phyloP scores from a whole-genome alignment of 2,113 vertebrate genomes.

The Columbina picui region DNA sequence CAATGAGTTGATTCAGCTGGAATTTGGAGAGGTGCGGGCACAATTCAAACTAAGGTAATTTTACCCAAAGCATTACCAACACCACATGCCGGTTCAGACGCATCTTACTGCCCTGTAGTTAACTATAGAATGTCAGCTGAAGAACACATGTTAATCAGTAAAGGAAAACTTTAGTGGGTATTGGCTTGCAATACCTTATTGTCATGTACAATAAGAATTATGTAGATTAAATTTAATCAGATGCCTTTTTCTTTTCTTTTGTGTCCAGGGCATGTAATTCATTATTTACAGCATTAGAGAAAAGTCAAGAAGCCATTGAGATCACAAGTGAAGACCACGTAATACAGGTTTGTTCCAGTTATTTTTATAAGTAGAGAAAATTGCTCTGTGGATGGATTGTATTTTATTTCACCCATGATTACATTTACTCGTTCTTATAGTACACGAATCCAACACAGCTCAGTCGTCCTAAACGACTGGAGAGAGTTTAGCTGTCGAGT shows the following conservation, averaged over 20 bases:
- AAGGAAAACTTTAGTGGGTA: neutral
- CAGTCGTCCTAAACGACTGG: neutral
- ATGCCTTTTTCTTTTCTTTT: neutral
- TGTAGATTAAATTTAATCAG: neutral
- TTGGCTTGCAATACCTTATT: neutral
- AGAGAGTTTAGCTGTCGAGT: neutral
- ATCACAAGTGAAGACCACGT: slow-evolving; percentile 96
- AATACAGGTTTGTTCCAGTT: slow-evolving; percentile 87
- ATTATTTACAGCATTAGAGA: slow-evolving; percentile 94
- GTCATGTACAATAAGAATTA: neutral
- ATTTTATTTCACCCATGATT: neutral
- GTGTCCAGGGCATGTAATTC: slow-evolving; percentile 90
- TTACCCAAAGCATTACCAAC: neutral
- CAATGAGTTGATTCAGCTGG: slow-evolving; percentile 94
- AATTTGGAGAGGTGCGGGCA: slow-evolving; percentile 92
- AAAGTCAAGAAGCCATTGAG: slow-evolving; percentile 97
- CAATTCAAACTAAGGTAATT: slow-evolving; percentile 95
- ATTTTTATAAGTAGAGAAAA: slow-evolving; percentile 7
- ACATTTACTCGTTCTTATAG: neutral
- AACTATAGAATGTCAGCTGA: neutral
- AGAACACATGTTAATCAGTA: neutral
- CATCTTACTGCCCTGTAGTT: neutral
- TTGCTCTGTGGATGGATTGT: neutral
- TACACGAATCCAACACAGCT: neutral
- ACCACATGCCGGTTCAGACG: neutral